These are phyloP conservation scores for Lepidurus arcticus DNA, from an alignment of 1,140 invertebrate genomes.

Conservation along the genomic window DNA sequence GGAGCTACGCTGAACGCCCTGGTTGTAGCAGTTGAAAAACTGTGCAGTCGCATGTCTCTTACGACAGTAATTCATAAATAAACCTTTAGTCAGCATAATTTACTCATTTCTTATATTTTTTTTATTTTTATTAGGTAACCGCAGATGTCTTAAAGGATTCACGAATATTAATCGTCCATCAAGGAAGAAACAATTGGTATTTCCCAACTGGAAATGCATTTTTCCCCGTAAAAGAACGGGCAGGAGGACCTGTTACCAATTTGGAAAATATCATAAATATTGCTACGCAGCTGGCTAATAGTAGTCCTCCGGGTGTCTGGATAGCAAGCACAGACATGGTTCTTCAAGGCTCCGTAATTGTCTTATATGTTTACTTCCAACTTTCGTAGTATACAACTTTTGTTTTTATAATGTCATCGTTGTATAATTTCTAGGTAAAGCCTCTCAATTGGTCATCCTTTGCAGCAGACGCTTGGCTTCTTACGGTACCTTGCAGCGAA, in stretches of 20 bases:
- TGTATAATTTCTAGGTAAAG: background rate
- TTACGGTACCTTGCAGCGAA: conserved; percentile 18
- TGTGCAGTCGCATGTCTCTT: conserved; percentile 42
- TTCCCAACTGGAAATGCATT: conserved; percentile 46
- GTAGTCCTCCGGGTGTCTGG: conserved; percentile 46
- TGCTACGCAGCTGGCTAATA: conserved; percentile 34
- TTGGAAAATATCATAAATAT: conserved; percentile 42
- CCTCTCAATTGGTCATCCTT: conserved; percentile 32
- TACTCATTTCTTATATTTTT: background rate
- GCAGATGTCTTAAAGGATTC: conserved; percentile 46
- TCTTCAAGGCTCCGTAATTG: conserved; percentile 36
- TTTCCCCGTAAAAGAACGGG: conserved; percentile 40
- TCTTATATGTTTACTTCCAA: background rate
- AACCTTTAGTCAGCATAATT: background rate
- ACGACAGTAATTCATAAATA: conserved; percentile 42
- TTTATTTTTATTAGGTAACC: conserved; percentile 40
- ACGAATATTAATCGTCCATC: conserved; percentile 48
- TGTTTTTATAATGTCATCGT: background rate
- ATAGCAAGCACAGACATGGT: conserved; percentile 50
- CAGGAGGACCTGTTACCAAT: conserved; percentile 38
- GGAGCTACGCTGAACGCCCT: conserved; percentile 53
- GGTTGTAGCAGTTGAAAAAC: conserved; percentile 48
- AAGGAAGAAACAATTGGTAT: conserved; percentile 46
- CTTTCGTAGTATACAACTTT: background rate
- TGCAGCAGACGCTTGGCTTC: conserved; percentile 22